Evolutionary conservation across 2,888 invertebrate genomes (phyloP).

Genomic region (Dyspetes luteomarginatus): DNA sequence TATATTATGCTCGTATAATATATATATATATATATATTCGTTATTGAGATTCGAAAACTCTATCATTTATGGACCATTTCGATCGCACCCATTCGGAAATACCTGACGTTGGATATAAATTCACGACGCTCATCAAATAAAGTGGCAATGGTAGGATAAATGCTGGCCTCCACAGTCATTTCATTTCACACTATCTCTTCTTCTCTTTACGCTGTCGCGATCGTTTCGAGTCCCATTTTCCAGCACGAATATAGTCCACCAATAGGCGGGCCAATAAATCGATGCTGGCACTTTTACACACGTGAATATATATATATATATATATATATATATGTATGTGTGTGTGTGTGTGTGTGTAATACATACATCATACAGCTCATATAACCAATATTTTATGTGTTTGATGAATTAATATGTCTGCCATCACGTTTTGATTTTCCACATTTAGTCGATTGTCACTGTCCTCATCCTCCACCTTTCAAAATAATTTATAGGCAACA

Average conservation of each 20-base stretch:
- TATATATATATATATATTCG: constrained; percentile 1
- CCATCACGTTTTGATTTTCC: constrained; percentile 11
- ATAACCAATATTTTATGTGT: constrained; percentile 29
- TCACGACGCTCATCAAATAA: constrained; percentile 57
- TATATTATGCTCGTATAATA: no score
- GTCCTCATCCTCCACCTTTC: no score
- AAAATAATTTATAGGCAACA: no score
- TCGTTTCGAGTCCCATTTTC: constrained; percentile 4
- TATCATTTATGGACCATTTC: constrained; percentile 42
- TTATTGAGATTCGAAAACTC: constrained; percentile 40
- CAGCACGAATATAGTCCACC: constrained; percentile 7
- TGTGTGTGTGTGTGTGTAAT: no score
- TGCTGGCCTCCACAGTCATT: background rate
- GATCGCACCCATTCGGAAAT: constrained; percentile 44
- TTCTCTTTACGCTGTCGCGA: constrained; percentile 24
- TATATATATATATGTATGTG: no score
- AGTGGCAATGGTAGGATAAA: constrained; percentile 40
- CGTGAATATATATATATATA: background rate
- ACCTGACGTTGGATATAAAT: constrained; percentile 51
- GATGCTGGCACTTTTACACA: background rate
- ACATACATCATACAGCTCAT: no score
- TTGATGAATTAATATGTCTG: constrained; percentile 20
- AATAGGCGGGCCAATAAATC: constrained; percentile 42
- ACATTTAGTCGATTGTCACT: no score
- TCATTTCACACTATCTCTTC: constrained; percentile 18